A percentile compares a stretch with the other conserved stretches of the same genome.
phyloP scores from a whole-genome alignment of 2,113 vertebrate genomes.

The Lipophrys pholis region DNA sequence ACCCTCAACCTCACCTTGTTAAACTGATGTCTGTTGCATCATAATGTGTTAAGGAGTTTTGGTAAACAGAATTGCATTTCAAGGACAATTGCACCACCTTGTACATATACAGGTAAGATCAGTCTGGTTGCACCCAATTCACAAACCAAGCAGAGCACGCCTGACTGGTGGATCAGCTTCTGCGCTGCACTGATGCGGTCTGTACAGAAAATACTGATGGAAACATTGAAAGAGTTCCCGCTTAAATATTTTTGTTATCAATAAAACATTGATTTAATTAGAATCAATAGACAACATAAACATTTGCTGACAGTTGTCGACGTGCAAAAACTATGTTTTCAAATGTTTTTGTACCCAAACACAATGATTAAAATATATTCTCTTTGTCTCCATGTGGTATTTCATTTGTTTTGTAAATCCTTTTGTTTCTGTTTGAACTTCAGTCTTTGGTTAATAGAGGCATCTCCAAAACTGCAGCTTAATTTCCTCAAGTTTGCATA shows the following conservation, averaged over 20 bases:
- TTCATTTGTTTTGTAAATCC: background rate
- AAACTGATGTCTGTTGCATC: background rate
- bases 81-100: background rate
- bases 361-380: background rate
- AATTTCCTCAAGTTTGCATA: background rate
- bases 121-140: constrained; percentile 8
- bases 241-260: too few species aligned
- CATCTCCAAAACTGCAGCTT: too few species aligned
- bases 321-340: too few species aligned
- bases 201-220: background rate
- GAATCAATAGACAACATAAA: background rate
- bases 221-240: too few species aligned
- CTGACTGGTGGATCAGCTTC: background rate
- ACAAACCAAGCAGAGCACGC: background rate
- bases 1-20: background rate
- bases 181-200: background rate
- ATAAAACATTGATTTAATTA: too few species aligned
- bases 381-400: background rate
- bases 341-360: background rate
- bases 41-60: background rate
- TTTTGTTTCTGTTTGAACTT: background rate
- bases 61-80: background rate
- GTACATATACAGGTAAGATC: constrained; percentile 6
- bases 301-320: background rate
- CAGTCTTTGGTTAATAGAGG: too few species aligned